Evolutionary conservation across 2,113 vertebrate species (phyloP).

Genomic region (Podocnemis expansa): DNA sequence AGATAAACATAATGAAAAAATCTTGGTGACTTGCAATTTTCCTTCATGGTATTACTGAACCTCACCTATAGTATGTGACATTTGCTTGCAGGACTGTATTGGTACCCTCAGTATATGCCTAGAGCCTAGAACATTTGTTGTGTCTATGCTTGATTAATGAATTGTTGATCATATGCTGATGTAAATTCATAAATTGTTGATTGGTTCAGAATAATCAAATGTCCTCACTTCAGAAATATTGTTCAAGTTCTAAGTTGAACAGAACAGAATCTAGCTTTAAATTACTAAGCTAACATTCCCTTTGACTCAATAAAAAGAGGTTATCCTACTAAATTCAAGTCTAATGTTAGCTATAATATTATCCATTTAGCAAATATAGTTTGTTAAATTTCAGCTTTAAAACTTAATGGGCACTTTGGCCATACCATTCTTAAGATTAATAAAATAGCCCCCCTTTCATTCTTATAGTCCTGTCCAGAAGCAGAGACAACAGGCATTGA

Average conservation of each 20-base stretch:
- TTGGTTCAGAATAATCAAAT: neutral
- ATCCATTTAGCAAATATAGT: neutral
- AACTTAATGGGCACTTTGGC: neutral
- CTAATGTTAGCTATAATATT: neutral
- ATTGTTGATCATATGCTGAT: neutral
- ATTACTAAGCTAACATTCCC: neutral
- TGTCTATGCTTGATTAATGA: neutral
- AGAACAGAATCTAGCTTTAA: neutral
- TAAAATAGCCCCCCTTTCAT: neutral
- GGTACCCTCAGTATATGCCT: neutral
- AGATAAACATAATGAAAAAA: neutral
- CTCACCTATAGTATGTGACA: neutral
- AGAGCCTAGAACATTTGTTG: neutral
- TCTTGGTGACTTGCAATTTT: neutral
- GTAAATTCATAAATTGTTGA: neutral
- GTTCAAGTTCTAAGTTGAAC: neutral
- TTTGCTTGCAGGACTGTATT: neutral
- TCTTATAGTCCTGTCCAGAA: neutral
- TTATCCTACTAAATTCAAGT: neutral
- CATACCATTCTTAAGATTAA: neutral
- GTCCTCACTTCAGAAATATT: neutral
- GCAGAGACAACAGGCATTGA: neutral
- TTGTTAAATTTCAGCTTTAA: neutral
- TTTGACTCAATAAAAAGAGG: neutral
- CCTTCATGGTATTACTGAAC: neutral